Evolutionary conservation across 2,797 vertebrate species (phyloP).

Genomic region (Danio choprae): DNA sequence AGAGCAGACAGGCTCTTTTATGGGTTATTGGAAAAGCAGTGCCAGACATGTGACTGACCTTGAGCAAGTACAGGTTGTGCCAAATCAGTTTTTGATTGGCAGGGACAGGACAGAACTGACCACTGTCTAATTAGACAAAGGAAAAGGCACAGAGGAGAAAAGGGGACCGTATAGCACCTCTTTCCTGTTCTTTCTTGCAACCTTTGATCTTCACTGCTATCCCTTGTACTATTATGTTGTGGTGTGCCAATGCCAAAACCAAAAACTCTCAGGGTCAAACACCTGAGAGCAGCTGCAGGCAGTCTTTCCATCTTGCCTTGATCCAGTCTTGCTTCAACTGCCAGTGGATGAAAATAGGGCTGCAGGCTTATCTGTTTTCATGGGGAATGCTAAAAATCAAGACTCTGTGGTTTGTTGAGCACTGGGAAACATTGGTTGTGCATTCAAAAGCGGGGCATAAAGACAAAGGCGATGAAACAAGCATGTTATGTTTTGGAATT

Average conservation of each 20-base stretch:
- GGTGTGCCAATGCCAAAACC: neutral
- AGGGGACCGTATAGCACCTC: neutral
- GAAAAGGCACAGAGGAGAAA: neutral
- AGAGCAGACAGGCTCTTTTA: slow-evolving; percentile 13
- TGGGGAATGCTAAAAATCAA: neutral
- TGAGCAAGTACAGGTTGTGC: slow-evolving; percentile 16
- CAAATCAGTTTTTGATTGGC: slow-evolving; percentile 14
- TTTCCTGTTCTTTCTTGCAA: neutral
- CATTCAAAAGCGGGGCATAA: neutral
- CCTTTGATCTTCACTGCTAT: neutral
- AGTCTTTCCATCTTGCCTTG: neutral
- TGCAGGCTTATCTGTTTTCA: neutral
- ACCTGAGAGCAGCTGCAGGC: neutral
- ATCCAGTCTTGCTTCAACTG: slow-evolving; percentile 14
- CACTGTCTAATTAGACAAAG: slow-evolving; percentile 45
- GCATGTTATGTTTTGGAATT: neutral
- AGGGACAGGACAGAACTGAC: slow-evolving; percentile 18
- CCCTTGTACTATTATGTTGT: neutral
- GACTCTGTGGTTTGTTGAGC: neutral
- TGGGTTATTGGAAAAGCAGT: slow-evolving; percentile 5
- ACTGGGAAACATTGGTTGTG: neutral
- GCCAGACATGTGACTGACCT: slow-evolving; percentile 27
- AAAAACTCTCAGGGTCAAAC: slow-evolving; percentile 15
- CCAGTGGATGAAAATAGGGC: neutral
- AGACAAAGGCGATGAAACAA: slow-evolving; percentile 4